A percentile compares a stretch with the other conserved stretches of the same genome.
phyloP scores from a whole-genome alignment of 2,888 invertebrate species.

The Eucera pruinosa region DNA sequence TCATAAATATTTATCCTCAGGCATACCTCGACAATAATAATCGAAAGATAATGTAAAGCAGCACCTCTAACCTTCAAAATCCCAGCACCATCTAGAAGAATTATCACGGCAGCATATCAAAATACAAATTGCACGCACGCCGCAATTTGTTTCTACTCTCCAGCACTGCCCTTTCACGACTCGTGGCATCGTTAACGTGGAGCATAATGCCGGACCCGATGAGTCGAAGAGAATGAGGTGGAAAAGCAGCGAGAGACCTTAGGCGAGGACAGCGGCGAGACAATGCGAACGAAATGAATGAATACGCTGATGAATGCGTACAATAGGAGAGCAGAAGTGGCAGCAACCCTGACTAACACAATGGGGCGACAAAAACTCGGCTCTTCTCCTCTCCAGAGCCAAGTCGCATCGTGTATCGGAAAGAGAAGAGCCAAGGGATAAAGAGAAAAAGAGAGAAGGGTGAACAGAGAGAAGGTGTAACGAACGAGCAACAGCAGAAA shows the following conservation, averaged over 20 bases:
- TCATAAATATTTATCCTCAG: too few species aligned
- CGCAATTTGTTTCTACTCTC: conserved; percentile 43
- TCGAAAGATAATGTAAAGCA: too few species aligned
- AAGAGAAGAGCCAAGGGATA: conserved; percentile 32
- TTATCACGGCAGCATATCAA: not conserved
- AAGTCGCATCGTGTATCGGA: conserved; percentile 61
- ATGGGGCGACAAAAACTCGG: conserved; percentile 80
- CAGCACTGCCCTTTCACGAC: conserved; percentile 22
- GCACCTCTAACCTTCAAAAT: too few species aligned
- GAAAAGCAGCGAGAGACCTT: conserved; percentile 71
- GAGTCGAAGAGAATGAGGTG: conserved; percentile 54
- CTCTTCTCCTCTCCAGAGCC: conserved; percentile 69
- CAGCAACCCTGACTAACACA: conserved; percentile 74
- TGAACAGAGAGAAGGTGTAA: conserved; percentile 31
- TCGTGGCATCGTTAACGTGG: conserved; percentile 61
- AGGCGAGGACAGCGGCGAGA: conserved; percentile 79
- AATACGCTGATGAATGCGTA: conserved; percentile 83
- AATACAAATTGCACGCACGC: conserved; percentile 17
- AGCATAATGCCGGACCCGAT: conserved; percentile 72
- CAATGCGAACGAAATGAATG: conserved; percentile 82
- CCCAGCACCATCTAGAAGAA: not conserved
- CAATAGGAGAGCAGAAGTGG: conserved; percentile 79
- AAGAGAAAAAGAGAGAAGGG: not conserved
- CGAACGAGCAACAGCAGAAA: conserved; percentile 33
- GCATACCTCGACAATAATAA: too few species aligned